Percentiles rank a stretch among this genome's conserved stretches.
Evolutionary conservation across 2,888 invertebrate species (phyloP).

Genomic region (Noctua fimbriata): DNA sequence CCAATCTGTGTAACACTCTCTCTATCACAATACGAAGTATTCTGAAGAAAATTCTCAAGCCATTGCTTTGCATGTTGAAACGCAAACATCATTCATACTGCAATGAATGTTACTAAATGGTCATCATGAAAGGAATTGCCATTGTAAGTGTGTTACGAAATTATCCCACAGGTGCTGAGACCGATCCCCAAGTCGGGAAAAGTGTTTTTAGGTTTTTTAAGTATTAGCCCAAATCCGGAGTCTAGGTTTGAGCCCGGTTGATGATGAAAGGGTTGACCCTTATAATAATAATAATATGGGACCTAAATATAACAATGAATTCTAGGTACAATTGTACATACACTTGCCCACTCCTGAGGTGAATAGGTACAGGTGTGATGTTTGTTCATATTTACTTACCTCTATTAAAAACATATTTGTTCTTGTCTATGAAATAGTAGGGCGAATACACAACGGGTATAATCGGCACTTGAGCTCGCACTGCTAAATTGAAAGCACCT

Average conservation of each 20-base stretch:
- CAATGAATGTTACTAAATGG: neutral
- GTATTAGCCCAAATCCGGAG: neutral
- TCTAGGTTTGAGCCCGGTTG: neutral
- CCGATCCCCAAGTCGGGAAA: neutral
- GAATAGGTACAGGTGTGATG: neutral
- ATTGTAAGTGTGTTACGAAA: neutral
- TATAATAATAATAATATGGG: neutral
- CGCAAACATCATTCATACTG: neutral
- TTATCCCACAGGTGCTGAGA: neutral
- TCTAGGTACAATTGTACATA: neutral
- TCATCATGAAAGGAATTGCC: neutral
- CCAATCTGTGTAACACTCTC: neutral
- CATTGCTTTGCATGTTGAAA: neutral
- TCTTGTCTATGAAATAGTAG: constrained; percentile 82
- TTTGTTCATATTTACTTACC: constrained; percentile 63
- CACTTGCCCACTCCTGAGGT: neutral
- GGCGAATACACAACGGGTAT: constrained; percentile 91
- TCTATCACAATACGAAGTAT: neutral
- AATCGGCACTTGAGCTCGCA: constrained; percentile 90
- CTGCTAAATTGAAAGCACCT: constrained; percentile 92
- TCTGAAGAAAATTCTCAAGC: neutral
- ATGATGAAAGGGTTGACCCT: neutral
- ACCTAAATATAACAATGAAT: neutral
- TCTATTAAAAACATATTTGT: constrained; percentile 73
- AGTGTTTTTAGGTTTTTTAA: neutral